A percentile compares a stretch with the other conserved stretches of the same genome.
Evolutionary conservation across 2,888 invertebrate genomes (phyloP).

Genomic region (Meiosimyza platycephala): DNA sequence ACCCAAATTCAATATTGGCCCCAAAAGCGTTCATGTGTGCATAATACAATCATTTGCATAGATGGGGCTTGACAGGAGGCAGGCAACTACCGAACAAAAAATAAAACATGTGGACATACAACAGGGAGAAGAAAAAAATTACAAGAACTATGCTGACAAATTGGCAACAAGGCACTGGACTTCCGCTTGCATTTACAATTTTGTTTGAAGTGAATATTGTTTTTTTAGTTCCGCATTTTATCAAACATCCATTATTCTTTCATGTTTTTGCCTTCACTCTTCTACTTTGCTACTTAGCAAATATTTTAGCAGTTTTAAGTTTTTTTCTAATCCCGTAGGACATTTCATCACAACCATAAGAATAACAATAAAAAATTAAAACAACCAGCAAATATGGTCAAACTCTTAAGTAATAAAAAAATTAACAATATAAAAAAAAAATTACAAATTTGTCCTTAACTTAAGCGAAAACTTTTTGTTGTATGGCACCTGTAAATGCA

Average conservation of each 20-base stretch:
- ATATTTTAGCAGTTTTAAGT: constrained; percentile 26
- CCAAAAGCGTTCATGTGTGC: constrained; percentile 22
- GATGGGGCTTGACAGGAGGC: neutral
- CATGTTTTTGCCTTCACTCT: too few relatives aligned
- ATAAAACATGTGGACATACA: too few relatives aligned
- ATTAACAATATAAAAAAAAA: too few relatives aligned
- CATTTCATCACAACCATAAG: neutral
- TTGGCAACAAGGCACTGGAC: constrained; percentile 16
- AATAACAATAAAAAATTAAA: neutral
- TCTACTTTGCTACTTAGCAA: constrained; percentile 10
- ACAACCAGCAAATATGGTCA: constrained; percentile 15
- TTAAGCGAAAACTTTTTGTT: too few relatives aligned
- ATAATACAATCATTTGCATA: constrained; percentile 27
- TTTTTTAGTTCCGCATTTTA: too few relatives aligned
- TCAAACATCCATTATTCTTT: too few relatives aligned
- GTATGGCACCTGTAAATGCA: too few relatives aligned
- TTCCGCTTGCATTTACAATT: neutral
- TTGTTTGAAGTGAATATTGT: too few relatives aligned
- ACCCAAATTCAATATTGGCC: constrained; percentile 31
- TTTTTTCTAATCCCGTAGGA: constrained; percentile 1
- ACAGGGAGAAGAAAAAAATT: too few relatives aligned
- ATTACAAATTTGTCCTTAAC: too few relatives aligned
- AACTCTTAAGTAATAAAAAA: neutral
- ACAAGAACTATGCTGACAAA: constrained; percentile 14
- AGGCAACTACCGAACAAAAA: neutral